Conservation (phyloP, 2,888 invertebrate genomes). For the Aporophyla lueneburgensis region DNA sequence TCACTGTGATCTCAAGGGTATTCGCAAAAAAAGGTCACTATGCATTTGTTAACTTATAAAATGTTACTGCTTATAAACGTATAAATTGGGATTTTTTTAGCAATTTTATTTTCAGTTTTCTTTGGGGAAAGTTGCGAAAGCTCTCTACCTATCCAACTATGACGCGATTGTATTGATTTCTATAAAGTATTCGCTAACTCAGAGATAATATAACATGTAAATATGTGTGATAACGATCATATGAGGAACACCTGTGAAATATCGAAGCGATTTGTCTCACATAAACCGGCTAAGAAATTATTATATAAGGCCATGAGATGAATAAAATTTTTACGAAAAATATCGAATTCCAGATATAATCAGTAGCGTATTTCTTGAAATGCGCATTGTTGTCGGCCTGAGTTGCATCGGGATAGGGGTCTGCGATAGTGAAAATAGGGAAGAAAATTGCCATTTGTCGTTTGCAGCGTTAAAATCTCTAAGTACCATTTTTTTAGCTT, state of each 20-base stretch:
- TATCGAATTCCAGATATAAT: conserved; percentile 39
- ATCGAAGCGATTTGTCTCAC: conserved; percentile 12
- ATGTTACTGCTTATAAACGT: not conserved
- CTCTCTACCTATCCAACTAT: not conserved
- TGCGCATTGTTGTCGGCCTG: not conserved
- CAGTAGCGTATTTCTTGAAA: conserved; percentile 37
- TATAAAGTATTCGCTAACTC: not conserved
- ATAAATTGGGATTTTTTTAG: not conserved
- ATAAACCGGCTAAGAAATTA: conserved; percentile 31
- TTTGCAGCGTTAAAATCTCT: not conserved
- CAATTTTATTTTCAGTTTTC: not conserved
- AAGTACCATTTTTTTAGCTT: not conserved
- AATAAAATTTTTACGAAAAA: conserved; percentile 26
- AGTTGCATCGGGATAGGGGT: conserved; percentile 7
- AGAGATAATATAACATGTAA: not conserved
- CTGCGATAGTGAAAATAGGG: not conserved
- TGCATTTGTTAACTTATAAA: not conserved
- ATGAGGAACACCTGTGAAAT: conserved; percentile 29
- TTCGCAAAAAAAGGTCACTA: not conserved
- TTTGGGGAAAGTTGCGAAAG: not conserved
- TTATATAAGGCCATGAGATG: conserved; percentile 30
- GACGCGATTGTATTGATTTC: not conserved
- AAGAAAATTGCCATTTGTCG: not conserved
- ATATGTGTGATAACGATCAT: not conserved
- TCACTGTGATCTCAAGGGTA: conserved; percentile 31